Percentiles rank a stretch among this genome's conserved stretches.
Evolutionary conservation across 2,797 vertebrate species (phyloP).

Genomic region (Falco berigora): DNA sequence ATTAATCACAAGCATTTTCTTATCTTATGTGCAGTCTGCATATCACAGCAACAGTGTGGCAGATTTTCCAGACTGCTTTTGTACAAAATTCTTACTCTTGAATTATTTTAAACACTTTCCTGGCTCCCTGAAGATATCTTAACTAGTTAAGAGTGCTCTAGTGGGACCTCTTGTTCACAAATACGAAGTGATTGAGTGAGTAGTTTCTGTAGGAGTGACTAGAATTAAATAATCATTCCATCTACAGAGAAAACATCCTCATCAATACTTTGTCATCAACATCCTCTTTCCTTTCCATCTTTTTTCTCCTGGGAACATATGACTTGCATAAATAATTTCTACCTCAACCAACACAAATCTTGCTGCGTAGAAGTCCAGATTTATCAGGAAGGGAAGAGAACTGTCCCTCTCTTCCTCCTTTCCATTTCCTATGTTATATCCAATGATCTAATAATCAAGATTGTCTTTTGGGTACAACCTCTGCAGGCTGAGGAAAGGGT

Average conservation of each 20-base stretch:
- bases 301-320: background rate
- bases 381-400: background rate
- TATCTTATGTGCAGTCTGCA: background rate
- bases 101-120: background rate
- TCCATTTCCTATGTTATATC: background rate
- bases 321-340: background rate
- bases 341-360: background rate
- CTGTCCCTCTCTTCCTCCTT: background rate
- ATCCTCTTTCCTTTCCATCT: background rate
- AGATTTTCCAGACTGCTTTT: background rate
- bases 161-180: background rate
- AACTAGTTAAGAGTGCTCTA: background rate
- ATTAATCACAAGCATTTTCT: background rate
- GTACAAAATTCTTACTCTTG: background rate
- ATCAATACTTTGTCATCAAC: background rate
- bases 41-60: background rate
- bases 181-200: background rate
- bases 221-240: background rate
- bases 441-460: background rate
- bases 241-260: background rate
- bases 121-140: background rate
- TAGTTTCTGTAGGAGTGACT: background rate
- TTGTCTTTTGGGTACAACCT: background rate
- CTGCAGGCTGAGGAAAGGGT: background rate
- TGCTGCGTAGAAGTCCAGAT: background rate